Conservation (phyloP, 2,113 vertebrate species). For the Telmatochromis brichardi region DNA sequence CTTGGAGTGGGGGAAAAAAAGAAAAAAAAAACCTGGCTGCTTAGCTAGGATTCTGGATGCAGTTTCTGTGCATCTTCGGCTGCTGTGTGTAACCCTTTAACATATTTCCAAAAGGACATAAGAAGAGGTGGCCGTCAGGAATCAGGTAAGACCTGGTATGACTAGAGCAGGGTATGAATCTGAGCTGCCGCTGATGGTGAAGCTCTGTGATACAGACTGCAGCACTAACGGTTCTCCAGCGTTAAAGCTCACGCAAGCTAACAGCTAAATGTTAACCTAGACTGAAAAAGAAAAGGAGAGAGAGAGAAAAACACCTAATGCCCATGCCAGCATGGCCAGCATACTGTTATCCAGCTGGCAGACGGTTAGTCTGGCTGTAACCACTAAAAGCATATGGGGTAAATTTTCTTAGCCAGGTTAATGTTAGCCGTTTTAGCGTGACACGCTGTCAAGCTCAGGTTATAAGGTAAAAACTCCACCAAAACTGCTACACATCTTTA, state of each 20-base stretch:
- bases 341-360: not conserved
- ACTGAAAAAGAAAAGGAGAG: not conserved
- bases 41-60: not conserved
- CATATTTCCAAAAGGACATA: not conserved
- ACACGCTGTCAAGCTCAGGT: constrained; percentile 25
- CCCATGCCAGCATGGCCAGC: constrained; percentile 29
- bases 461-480: not conserved
- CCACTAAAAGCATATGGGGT: not conserved
- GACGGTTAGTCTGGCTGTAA: not conserved
- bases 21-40: not conserved
- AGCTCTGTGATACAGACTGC: not conserved
- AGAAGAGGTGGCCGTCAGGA: constrained; percentile 23
- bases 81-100: not conserved
- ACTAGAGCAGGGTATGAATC: not conserved
- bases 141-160: constrained; percentile 53
- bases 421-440: constrained; percentile 8
- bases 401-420: not conserved
- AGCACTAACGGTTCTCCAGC: not conserved
- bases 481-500: not conserved
- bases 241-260: constrained; percentile 14
- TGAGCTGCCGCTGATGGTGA: not conserved
- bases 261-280: constrained; percentile 19
- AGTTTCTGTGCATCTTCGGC: not conserved
- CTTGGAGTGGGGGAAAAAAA: not conserved
- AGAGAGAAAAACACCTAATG: not conserved